Base-by-base conservation (phyloP, 2,113 vertebrate genomes). In the Bufo gargarizans region DNA sequence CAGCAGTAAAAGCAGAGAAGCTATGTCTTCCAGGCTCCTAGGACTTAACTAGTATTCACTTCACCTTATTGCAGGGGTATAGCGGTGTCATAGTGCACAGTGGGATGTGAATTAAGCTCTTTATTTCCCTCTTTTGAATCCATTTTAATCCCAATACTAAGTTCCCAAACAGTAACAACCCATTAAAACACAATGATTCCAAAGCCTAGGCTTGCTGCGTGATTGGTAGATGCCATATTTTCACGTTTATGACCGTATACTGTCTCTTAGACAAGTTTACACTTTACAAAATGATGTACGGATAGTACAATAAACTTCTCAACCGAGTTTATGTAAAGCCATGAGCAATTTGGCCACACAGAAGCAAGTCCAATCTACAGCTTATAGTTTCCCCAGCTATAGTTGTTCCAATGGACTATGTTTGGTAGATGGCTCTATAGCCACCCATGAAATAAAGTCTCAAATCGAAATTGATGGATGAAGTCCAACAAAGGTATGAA, bases 231-330 rank as follows among this genome's bases (percentile, higher is more conserved):
- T 65, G 85, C 76, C 47, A 59, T 43, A 58, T 8, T 45, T 59
- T 56, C 50, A 53, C 74, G 67, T 78, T 86, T 86, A 86, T 6
- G 47, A 78, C 45, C 22, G 20, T n/a, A 63, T 53, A 78, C 58
- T 0, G 85, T 53, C 74, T 65, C 43, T 63, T 47, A 63, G 74
- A 77, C 61, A 79, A 78, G 85, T 86, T 86, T 78, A 78, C 85
- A 86, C 47, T 72, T 47, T 67, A 59, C 20, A 59, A 17, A 11
- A 78, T 55, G 13, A 65, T 43, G 50, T 47, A 59, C 16, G 6
- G 16, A 33, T 16, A 1, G 49, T 11, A 67, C 65, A 71, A 84
- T 83, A 83, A 83, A 14, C 63, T 47, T 14, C 47, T 22, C 8
- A 13, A 50, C 8, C 16, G 80, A 82, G 45, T 67, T 59, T 80